phyloP scores from a whole-genome alignment of 2,113 vertebrate genomes.

The Oreochromis tanganicae region DNA sequence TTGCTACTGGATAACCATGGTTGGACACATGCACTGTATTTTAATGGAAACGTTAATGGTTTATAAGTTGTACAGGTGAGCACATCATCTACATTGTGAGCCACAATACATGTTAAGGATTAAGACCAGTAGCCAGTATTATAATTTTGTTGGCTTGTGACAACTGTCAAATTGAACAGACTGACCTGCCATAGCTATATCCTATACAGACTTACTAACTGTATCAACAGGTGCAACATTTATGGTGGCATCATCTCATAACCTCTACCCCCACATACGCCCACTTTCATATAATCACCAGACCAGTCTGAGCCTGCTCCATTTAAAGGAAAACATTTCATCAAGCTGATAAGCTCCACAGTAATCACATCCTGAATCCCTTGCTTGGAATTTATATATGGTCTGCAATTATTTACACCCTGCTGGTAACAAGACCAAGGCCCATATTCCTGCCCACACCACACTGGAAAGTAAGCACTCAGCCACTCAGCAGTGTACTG shows the following conservation, averaged over 20 bases:
- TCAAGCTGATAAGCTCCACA: slow-evolving; percentile 12
- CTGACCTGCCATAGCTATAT: not conserved
- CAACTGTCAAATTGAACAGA: not conserved
- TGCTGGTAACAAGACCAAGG: slow-evolving; percentile 32
- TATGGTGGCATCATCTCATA: not conserved
- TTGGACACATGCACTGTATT: not conserved
- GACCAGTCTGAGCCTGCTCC: not conserved
- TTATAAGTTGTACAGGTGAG: not conserved
- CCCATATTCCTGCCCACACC: not conserved
- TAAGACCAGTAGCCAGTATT: not conserved
- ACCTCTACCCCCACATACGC: not conserved
- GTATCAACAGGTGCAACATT: slow-evolving; percentile 9
- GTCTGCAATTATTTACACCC: slow-evolving; percentile 51
- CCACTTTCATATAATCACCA: not conserved
- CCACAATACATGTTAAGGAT: not conserved
- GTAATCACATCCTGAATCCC: slow-evolving; percentile 12
- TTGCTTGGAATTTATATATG: slow-evolving; percentile 41
- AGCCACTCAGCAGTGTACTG: not conserved
- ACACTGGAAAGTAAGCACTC: not conserved
- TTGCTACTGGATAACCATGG: not conserved
- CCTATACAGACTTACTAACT: not conserved
- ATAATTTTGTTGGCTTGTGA: not conserved
- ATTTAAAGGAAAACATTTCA: slow-evolving; percentile 15
- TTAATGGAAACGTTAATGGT: not conserved
- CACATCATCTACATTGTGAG: not conserved